A percentile compares a stretch with the other conserved stretches of the same genome.
Evolutionary conservation across 30 jellyfish, hydroid and myxozoan species (phyloP).

Genomic region (Rhopilema esculentum): DNA sequence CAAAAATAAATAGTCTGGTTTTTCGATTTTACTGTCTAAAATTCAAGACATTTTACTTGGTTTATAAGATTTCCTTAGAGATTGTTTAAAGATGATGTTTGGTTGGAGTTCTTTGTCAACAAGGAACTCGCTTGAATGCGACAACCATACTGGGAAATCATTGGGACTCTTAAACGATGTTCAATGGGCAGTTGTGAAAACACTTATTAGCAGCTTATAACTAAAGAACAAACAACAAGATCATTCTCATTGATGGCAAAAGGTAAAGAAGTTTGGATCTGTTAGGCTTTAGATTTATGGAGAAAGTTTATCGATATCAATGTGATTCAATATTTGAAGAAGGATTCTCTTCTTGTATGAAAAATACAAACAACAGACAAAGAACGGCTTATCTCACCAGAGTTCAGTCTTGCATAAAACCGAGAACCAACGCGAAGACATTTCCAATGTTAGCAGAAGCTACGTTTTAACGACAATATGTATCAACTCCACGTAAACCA

Average conservation of each 20-base stretch:
- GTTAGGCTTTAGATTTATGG: not conserved
- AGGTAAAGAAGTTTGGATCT: not conserved
- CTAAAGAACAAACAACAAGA: not conserved
- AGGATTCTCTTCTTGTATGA: not conserved
- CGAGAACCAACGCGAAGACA: slow-evolving; percentile 16
- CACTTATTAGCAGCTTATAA: not conserved
- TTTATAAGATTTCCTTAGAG: not conserved
- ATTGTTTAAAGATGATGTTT: not conserved
- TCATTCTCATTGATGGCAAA: not conserved
- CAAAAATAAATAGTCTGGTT: no score
- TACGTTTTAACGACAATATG: not conserved
- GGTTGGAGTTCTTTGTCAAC: not conserved
- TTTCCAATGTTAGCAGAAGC: not conserved
- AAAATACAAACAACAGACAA: not conserved
- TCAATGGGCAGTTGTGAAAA: not conserved
- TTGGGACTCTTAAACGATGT: not conserved
- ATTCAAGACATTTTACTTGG: no score
- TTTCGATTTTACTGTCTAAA: no score
- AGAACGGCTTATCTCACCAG: slow-evolving; percentile 11
- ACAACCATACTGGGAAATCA: no score
- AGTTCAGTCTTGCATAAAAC: not conserved
- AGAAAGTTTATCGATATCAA: not conserved
- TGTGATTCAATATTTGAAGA: not conserved
- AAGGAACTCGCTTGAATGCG: no score
- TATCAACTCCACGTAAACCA: not conserved